Evolutionary conservation across 2,797 vertebrate species (phyloP).

Genomic region (Spondyliosoma cantharus): DNA sequence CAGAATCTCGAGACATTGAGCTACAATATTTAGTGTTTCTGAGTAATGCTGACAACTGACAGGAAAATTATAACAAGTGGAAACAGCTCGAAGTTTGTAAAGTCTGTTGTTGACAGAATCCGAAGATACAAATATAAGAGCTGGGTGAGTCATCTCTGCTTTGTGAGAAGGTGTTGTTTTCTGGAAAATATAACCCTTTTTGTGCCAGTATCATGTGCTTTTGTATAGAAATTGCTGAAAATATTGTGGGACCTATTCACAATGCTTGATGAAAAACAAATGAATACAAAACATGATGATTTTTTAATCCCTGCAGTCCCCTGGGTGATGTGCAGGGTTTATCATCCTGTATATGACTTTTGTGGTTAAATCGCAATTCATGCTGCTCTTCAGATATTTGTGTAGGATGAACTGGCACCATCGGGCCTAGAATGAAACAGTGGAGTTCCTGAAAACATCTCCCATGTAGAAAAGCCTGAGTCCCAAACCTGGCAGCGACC

Average conservation of each 20-base stretch:
- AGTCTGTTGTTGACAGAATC: background rate
- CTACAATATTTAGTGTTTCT: background rate
- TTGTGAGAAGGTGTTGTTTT: constrained; percentile 15
- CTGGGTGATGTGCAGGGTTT: background rate
- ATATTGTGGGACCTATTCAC: constrained; percentile 1
- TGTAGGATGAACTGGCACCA: background rate
- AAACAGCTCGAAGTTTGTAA: background rate
- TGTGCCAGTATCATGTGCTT: background rate
- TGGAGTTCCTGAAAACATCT: constrained; percentile 1
- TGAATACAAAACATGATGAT: constrained; percentile 29
- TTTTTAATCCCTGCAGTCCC: constrained; percentile 38
- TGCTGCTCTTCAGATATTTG: constrained; percentile 8
- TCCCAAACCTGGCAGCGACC: constrained; percentile 2
- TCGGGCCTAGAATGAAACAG: background rate
- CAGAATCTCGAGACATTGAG: background rate
- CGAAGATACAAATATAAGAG: background rate
- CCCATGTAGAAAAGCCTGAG: background rate
- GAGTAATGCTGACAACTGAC: constrained; percentile 8
- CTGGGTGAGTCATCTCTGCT: constrained; percentile 1
- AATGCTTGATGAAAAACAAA: constrained; percentile 30
- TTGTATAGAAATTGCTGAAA: background rate
- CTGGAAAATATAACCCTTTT: background rate
- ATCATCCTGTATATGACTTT: background rate
- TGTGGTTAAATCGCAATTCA: background rate
- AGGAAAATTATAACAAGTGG: constrained; percentile 15